Evolutionary conservation across 2,797 vertebrate genomes (phyloP).

Genomic region (Sparidentex hasta): DNA sequence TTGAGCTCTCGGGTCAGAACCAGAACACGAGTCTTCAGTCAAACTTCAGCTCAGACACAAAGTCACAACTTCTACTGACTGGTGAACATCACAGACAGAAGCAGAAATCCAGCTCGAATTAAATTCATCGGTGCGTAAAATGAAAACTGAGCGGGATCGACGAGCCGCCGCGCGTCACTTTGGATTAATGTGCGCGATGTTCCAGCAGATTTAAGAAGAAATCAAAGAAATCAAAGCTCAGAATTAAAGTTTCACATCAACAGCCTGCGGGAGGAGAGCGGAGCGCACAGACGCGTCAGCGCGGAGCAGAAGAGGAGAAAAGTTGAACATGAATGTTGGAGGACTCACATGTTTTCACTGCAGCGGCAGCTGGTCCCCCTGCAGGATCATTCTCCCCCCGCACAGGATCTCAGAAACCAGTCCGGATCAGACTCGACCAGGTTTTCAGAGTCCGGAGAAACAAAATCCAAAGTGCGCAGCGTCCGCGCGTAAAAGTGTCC

Average conservation of each 20-base stretch:
- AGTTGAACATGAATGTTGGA: background rate
- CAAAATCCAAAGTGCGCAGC: slow-evolving; percentile 34
- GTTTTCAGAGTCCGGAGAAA: slow-evolving; percentile 9
- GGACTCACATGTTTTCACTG: slow-evolving; percentile 84
- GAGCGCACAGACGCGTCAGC: background rate
- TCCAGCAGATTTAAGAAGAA: background rate
- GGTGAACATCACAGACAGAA: background rate
- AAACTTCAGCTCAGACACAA: background rate
- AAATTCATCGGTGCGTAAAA: background rate
- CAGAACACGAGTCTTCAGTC: background rate
- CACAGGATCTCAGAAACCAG: slow-evolving; percentile 6
- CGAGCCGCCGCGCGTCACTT: background rate
- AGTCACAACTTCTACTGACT: background rate
- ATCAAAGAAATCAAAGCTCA: background rate
- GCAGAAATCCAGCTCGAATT: background rate
- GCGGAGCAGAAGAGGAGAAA: background rate
- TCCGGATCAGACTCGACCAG: background rate
- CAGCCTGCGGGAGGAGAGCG: background rate
- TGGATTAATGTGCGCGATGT: background rate
- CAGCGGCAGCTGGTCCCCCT: slow-evolving; percentile 69
- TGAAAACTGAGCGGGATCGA: background rate
- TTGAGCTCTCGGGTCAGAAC: background rate
- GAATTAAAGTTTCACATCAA: background rate
- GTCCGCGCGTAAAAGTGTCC: slow-evolving; percentile 27
- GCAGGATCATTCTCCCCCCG: slow-evolving; percentile 68